Evolutionary conservation across 2,797 vertebrate species (phyloP).

Genomic region (Mormyrops boulengeri): DNA sequence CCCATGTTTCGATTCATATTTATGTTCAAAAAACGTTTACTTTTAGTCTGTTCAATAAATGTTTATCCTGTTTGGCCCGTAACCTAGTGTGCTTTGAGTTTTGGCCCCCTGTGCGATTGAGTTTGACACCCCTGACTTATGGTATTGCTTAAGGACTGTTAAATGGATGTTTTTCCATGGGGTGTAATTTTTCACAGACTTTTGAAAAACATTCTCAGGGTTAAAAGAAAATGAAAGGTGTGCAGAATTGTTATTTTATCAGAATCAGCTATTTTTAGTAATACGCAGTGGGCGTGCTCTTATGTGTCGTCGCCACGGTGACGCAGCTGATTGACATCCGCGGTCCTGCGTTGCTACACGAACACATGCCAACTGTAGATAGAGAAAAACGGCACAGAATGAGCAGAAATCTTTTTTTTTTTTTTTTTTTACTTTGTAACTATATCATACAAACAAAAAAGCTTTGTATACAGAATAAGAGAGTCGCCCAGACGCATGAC

Average conservation of each 20-base stretch:
- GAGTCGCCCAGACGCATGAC: not conserved
- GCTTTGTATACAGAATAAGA: not conserved
- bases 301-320: not conserved
- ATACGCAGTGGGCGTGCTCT: not conserved
- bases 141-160: not conserved
- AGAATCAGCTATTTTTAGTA: not conserved
- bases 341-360: not conserved
- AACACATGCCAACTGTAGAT: not conserved
- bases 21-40: no score
- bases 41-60: no score
- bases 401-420: not conserved
- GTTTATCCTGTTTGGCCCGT: no score
- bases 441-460: not conserved
- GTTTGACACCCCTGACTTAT: not conserved
- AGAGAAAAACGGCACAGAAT: not conserved
- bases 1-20: no score
- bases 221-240: not conserved
- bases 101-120: no score
- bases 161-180: not conserved
- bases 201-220: not conserved
- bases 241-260: not conserved
- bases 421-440: not conserved
- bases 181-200: not conserved
- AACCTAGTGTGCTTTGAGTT: no score
- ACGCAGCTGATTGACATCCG: not conserved